phyloP scores from a whole-genome alignment of 2,113 vertebrate species.

The Crypturellus undulatus region DNA sequence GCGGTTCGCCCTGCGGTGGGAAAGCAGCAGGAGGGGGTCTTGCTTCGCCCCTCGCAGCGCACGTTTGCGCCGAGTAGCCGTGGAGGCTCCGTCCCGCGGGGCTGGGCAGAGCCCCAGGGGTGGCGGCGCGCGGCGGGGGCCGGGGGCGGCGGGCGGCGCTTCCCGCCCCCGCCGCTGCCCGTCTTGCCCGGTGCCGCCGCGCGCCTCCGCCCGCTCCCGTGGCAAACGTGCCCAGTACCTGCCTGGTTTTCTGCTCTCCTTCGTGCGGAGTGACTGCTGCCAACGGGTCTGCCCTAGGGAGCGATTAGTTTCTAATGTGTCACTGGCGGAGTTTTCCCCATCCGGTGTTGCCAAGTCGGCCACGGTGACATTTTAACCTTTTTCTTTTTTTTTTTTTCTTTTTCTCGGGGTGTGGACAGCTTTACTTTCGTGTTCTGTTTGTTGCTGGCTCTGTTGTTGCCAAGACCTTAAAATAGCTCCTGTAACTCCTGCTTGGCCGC shows the following conservation, averaged over 20 bases:
- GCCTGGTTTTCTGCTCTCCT: not conserved
- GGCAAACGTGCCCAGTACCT: too few species aligned
- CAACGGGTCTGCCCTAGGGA: fast-evolving
- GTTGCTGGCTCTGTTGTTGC: not conserved
- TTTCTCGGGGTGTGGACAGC: not conserved
- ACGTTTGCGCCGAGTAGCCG: not conserved
- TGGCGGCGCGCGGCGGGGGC: too few species aligned
- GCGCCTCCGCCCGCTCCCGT: too few species aligned
- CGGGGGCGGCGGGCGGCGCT: too few species aligned
- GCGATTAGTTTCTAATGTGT: not conserved
- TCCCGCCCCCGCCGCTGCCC: too few species aligned
- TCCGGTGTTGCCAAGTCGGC: not conserved
- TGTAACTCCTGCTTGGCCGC: not conserved
- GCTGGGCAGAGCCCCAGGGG: too few species aligned
- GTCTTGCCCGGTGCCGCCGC: too few species aligned
- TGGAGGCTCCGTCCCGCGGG: too few species aligned
- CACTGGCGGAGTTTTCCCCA: not conserved
- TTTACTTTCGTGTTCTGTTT: not conserved
- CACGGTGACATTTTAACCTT: not conserved
- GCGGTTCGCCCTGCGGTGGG: not conserved
- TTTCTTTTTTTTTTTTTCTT: not conserved
- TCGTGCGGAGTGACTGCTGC: not conserved
- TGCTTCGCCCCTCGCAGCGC: not conserved
- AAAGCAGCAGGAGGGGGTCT: not conserved
- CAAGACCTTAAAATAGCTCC: not conserved